Conservation (phyloP, 2,888 invertebrate genomes). For the Agonopterix alstromeriana region DNA sequence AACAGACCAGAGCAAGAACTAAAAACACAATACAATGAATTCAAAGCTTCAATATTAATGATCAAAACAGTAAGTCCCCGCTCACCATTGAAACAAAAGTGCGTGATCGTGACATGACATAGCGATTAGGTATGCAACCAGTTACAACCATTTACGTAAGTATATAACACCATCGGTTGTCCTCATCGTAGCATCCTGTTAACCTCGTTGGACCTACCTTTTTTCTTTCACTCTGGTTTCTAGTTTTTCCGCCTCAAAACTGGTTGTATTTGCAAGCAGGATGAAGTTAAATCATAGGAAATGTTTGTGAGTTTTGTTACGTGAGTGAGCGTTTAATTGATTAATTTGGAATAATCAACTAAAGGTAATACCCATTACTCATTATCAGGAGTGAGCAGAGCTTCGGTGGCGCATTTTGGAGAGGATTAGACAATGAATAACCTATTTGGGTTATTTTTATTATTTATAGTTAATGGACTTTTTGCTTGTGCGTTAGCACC, state of each 20-base stretch:
- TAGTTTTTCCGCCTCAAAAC: slow-evolving; percentile 43
- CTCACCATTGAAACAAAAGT: slow-evolving; percentile 11
- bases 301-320: not conserved
- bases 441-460: no score
- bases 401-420: no score
- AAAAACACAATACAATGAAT: no score
- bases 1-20: no score
- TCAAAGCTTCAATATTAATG: no score
- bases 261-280: slow-evolving; percentile 14
- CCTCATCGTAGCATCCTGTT: slow-evolving; percentile 52
- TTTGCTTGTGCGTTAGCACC: no score
- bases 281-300: slow-evolving; percentile 6
- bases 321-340: not conserved
- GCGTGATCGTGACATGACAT: slow-evolving; percentile 23
- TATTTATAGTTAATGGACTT: no score
- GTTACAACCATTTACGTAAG: slow-evolving; percentile 33
- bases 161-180: slow-evolving; percentile 29
- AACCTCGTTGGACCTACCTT: slow-evolving; percentile 37
- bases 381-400: no score
- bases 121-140: slow-evolving; percentile 19
- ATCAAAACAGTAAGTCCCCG: not conserved
- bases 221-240: slow-evolving; percentile 40
- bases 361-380: no score
- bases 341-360: not conserved
- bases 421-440: no score